Base-by-base conservation (phyloP, 2,113 vertebrate species). In the Rhegmatorhina hoffmannsi region DNA sequence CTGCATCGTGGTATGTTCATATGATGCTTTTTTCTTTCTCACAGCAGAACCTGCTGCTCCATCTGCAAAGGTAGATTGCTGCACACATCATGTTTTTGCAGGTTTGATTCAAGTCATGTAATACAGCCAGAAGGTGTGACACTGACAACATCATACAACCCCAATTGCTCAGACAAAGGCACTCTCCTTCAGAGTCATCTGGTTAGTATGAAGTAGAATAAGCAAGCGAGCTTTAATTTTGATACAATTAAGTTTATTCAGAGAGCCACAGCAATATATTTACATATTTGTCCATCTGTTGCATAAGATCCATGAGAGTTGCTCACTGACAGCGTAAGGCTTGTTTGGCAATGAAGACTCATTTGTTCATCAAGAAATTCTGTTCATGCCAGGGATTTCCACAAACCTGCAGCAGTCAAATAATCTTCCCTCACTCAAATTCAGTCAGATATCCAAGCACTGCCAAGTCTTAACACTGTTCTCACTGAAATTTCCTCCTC, bases 311-410 rank as follows among this genome's bases (percentile, higher is more conserved):
- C 52, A n/a, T 3, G 8, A 63, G 24, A 72, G 59, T 8, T 60
- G 49, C 64, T 82, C 52, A 36, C 44, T 49, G 33, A 52, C 58
- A 55, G 31, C 75, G 69, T 79, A 81, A 68, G 38, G 23, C 17
- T 80, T 70, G 10, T 55, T 67, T 80, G 70, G 64, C 38, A 94
- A 68, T 72, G 46, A 43, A 85, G 16, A 36, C 13, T 33, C 17
- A 40, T 36, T 60, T 89, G 49, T 79, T 92, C 81, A 81, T 56
- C 66, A 64, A 78, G 60, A 78, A 89, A 58, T 69, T 72, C 43
- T 81, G 49, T 62, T 94, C 79, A 62, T 69, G 66, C 19, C 58
- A 89, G 33, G 70, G 78, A 64, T 17, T 52, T 55, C 34, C 24
- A 75, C 34, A 75, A 60, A 70, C 29, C 33, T 90, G 70, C n/a